Base-by-base conservation (phyloP, 2,888 invertebrate species). In the Coleophora flavipennella region DNA sequence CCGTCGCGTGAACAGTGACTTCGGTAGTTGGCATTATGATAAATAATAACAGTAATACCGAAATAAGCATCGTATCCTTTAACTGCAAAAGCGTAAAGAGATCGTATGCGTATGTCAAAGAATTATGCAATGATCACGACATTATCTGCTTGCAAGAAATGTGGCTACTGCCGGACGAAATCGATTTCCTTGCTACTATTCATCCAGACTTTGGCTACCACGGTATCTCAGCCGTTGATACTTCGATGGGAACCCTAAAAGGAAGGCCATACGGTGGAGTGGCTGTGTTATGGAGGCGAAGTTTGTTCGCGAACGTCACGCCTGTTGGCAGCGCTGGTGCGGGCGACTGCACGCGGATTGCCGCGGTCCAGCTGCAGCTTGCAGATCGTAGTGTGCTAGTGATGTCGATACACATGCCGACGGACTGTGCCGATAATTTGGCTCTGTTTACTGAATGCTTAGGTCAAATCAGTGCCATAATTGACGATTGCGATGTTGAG, bases 381-480 rank as follows among this genome's bases (percentile, higher is more conserved):
- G n/a, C n/a, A 4, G 28, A n/a, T 8, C 3, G 11, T 4, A 3
- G 12, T 8, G 3, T 39, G 1, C 14, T 29, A 1, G 39, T 39
- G 4, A 25, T 39, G 35, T 31, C 35, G 8, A 35, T 40, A 10
- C 35, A 40, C 28, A 40, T 40, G 40, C 40, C 40, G 1, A 35
- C 35, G 10, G 13, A 35, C 1, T 2, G n/a, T n/a, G 13, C 4
- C 3, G 32, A 40, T 26, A 35, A 40, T 20, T 7, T 40, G 8
- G 27, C 32, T 1, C 9, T 35, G 3, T 40, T 40, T 14, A 35
- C 35, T 3, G 35, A 40, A 13, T 40, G 40, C 8, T n/a, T 40
- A 11, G 35, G 27, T 7, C 11, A 11, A 8, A 27, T 40, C 1
- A 35, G 32, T 35, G 40, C 40, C 3, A 14, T 40, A 1, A 33